Percentiles rank a stretch among this genome's conserved stretches.
Evolutionary conservation across 1,140 invertebrate species (phyloP).

Genomic region (Drosophila nebulosa): DNA sequence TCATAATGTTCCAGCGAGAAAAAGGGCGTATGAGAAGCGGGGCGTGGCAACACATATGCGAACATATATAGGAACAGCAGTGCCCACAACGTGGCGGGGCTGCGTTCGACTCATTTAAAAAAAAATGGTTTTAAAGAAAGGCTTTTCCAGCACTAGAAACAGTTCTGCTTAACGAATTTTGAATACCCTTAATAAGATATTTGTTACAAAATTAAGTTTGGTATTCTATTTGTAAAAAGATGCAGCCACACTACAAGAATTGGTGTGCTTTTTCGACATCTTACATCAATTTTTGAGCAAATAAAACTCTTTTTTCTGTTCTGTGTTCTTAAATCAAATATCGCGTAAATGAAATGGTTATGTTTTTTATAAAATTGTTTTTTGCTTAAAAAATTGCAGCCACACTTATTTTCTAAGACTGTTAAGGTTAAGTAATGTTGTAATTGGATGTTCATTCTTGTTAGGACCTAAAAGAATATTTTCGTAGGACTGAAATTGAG

Average conservation of each 20-base stretch:
- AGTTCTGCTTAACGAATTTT: neutral
- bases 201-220: neutral
- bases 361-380: too few species aligned
- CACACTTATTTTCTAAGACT: neutral
- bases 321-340: too few species aligned
- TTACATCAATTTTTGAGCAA: too few species aligned
- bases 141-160: neutral
- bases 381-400: neutral
- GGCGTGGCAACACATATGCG: constrained; percentile 71
- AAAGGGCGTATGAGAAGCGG: constrained; percentile 8
- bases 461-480: too few species aligned
- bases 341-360: too few species aligned
- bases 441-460: too few species aligned
- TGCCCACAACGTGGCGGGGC: neutral
- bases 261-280: too few species aligned
- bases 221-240: neutral
- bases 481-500: too few species aligned
- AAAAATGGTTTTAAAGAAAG: neutral
- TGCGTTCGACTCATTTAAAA: constrained; percentile 34
- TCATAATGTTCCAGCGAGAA: constrained; percentile 58
- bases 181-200: neutral
- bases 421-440: too few species aligned
- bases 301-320: too few species aligned
- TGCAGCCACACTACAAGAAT: too few species aligned
- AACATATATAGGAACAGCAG: constrained; percentile 44